Base-by-base conservation (phyloP, 2,113 vertebrate species). In the Desmodus rotundus region DNA sequence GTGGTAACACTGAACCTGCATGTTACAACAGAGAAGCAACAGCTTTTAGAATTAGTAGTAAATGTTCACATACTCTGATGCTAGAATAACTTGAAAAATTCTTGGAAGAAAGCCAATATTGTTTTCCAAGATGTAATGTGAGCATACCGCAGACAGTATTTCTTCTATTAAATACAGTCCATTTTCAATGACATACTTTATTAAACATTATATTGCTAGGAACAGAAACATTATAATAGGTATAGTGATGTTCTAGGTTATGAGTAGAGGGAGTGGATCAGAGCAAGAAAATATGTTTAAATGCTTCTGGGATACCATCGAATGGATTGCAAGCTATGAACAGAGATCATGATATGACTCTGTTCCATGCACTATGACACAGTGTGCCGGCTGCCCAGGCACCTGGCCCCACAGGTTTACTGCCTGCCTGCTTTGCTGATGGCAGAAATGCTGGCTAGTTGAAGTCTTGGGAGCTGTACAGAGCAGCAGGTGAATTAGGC, bases 361-460 rank as follows among this genome's bases (percentile, higher is more conserved):
- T 74, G 12, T 45, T 67, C 61, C 3, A 0, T 3, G 43, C 90
- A 33, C 26, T n/a, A 41, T 70, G 36, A 68, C 24, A 45, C 6
- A 9, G 47, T n/a, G 3, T 17, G 33, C 4, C 0, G 0, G 58
- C 65, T 91, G 36, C 58, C 31, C 5, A 15, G 22, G 41, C 76
- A 85, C 22, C 84, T 96, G 95, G 84, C 52, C 72, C 74, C 1
- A 3, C 56, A 87, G 38, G 36, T 94, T 94, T 76, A 33, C 72
- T 58, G 38, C 50, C 24, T 36, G 76, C 45, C 70, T 47, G 74
- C 63, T 61, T 45, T 10, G 5, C 78, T n/a, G 4, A 84, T 63
- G 80, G 81, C 95, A 97, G 94, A 94, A 92, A 88, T 43, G 24
- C 92, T 91, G 65, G 90, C 45, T 45, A 67, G 83, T 36, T 31